Evolutionary conservation across 2,113 vertebrate genomes (phyloP).

Genomic region (Hirundichthys speculiger): DNA sequence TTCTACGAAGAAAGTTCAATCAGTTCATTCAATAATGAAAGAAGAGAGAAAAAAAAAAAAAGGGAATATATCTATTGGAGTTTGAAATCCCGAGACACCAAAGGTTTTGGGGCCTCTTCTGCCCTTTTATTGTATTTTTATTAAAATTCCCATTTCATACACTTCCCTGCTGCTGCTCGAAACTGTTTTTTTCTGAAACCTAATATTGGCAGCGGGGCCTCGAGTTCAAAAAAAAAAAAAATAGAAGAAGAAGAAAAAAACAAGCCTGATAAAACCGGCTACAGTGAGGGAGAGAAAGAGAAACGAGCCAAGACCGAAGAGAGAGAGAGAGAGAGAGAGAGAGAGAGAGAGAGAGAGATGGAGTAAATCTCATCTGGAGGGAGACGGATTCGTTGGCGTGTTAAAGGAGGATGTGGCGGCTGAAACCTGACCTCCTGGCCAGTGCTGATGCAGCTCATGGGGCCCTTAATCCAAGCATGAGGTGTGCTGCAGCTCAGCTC

Average conservation of each 20-base stretch:
- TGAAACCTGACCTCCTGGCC: constrained; percentile 64
- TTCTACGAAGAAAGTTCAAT: constrained; percentile 1
- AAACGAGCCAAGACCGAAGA: constrained; percentile 18
- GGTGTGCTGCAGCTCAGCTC: constrained; percentile 45
- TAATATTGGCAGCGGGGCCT: constrained; percentile 61
- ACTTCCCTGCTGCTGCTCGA: constrained; percentile 35
- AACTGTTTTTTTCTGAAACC: constrained; percentile 64
- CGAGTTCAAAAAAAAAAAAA: constrained; percentile 20
- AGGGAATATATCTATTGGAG: constrained; percentile 6
- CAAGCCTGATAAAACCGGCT: constrained; percentile 33
- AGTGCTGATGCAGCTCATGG: constrained; percentile 54
- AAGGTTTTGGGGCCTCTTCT: constrained; percentile 37
- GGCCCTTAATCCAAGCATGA: constrained; percentile 67
- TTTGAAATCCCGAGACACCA: constrained; percentile 18
- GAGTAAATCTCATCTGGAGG: constrained; percentile 56
- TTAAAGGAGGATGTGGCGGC: constrained; percentile 51
- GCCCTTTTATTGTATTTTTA: constrained; percentile 49
- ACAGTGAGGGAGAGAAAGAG: constrained; percentile 12
- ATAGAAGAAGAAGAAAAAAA: constrained; percentile 1
- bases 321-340: constrained; percentile 11
- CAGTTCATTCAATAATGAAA: too few species aligned
- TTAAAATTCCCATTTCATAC: constrained; percentile 63
- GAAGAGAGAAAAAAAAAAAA: constrained; percentile 21
- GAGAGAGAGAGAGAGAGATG: constrained; percentile 13
- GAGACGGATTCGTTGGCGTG: constrained; percentile 47